These are phyloP conservation scores for Drosophila pseudotakahashii DNA, from an alignment of 2,888 invertebrate species.

Conservation along the genomic window DNA sequence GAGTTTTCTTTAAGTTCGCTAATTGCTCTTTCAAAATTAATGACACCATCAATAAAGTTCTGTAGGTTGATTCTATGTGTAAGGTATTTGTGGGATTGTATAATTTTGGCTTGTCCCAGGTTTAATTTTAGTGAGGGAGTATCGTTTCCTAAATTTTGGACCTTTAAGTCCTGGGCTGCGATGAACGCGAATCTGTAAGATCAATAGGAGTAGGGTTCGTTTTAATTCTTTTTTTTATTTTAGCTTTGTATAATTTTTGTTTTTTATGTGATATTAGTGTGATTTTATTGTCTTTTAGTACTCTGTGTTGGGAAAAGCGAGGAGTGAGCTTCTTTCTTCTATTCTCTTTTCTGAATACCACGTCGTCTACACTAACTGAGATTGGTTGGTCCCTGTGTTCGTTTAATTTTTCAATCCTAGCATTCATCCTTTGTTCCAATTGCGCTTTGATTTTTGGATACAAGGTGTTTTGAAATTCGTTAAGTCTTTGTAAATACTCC, in stretches of 20 bases:
- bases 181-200: too few species aligned
- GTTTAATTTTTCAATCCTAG: constrained; percentile 1
- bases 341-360: constrained; percentile 2
- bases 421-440: too few species aligned
- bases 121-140: constrained; percentile 3
- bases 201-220: too few species aligned
- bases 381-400: background rate
- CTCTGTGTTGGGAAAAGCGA: constrained; percentile 12
- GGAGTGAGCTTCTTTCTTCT: constrained; percentile 15
- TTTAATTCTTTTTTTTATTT: too few species aligned
- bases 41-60: background rate
- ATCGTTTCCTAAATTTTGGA: background rate
- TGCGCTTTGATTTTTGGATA: constrained; percentile 1
- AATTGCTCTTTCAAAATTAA: constrained; percentile 1
- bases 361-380: background rate
- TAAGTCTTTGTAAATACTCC: too few species aligned
- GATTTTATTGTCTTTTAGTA: constrained; percentile 2
- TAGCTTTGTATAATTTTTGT: too few species aligned
- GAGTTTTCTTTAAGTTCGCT: background rate
- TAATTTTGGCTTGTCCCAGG: background rate
- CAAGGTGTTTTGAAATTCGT: background rate
- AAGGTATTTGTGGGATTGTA: background rate
- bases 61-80: background rate
- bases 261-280: background rate
- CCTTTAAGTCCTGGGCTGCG: background rate